Evolutionary conservation across 2,888 invertebrate genomes (phyloP).

Genomic region (Phengaris arion): DNA sequence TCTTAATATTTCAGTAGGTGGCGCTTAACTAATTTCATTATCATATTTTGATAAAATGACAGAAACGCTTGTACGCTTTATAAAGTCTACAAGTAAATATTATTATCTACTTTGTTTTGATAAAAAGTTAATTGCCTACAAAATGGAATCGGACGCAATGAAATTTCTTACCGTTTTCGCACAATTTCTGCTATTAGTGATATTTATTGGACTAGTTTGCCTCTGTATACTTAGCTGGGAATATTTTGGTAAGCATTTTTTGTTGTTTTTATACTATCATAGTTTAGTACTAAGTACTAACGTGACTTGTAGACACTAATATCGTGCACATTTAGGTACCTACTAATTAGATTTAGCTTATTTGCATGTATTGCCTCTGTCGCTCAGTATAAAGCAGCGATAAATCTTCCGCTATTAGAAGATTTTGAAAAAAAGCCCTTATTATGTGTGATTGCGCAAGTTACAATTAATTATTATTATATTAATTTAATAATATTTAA

Average conservation of each 20-base stretch:
- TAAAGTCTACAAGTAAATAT: not conserved
- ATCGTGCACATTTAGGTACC: no score
- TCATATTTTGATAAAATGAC: not conserved
- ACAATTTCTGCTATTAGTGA: not conserved
- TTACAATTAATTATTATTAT: no score
- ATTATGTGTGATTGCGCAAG: no score
- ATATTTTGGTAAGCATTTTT: not conserved
- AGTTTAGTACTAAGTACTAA: not conserved
- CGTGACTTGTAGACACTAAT: not conserved
- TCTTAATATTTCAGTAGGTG: not conserved
- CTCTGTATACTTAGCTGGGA: not conserved
- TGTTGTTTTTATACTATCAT: not conserved
- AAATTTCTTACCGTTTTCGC: not conserved
- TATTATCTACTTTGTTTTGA: not conserved
- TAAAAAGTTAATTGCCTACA: not conserved
- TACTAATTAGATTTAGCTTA: no score
- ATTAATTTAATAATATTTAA: no score
- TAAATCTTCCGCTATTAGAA: no score
- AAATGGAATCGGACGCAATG: not conserved
- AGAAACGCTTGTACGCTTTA: not conserved
- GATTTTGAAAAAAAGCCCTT: no score
- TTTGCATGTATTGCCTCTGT: no score
- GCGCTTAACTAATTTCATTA: not conserved
- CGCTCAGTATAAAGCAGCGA: no score
- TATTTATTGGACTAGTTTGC: not conserved